These are phyloP conservation scores for Staurois parvus DNA, from an alignment of 2,797 vertebrate species.

Conservation along the genomic window DNA sequence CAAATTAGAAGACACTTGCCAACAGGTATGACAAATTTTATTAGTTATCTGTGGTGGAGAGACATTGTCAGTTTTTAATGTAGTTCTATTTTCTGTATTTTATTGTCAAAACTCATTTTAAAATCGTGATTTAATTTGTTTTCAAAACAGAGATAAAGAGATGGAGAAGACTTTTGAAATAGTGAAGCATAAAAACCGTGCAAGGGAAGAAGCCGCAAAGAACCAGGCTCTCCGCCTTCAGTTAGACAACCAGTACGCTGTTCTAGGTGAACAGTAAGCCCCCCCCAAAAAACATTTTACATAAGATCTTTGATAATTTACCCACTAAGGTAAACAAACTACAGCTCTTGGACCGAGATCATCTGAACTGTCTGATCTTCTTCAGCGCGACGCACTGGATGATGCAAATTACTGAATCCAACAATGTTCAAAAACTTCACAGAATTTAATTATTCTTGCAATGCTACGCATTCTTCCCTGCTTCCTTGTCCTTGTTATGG, in stretches of 20 bases:
- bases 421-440: constrained; percentile 71
- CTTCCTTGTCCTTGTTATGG: constrained; percentile 69
- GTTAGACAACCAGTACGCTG: constrained; percentile 97
- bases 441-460: constrained; percentile 68
- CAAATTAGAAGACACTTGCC: too few species aligned
- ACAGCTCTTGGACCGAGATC: constrained; percentile 80
- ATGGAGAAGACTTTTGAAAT: constrained; percentile 99
- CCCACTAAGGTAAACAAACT: constrained; percentile 85
- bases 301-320: constrained; percentile 82
- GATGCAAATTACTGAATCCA: constrained; percentile 70
- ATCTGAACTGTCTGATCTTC: constrained; percentile 74
- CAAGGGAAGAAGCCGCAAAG: constrained; percentile 88
- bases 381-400: constrained; percentile 73
- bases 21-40: too few species aligned
- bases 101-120: too few species aligned
- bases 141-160: constrained; percentile 87
- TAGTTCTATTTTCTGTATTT: too few species aligned
- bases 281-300: constrained; percentile 77
- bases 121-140: background rate
- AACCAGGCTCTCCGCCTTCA: constrained; percentile 90
- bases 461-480: constrained; percentile 71
- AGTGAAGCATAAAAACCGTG: constrained; percentile 95
- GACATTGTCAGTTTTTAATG: too few species aligned
- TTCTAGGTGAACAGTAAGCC: constrained; percentile 93
- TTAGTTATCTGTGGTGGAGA: too few species aligned